Evolutionary conservation across 2,113 vertebrate species (phyloP).

Genomic region (Semicossyphus pulcher): DNA sequence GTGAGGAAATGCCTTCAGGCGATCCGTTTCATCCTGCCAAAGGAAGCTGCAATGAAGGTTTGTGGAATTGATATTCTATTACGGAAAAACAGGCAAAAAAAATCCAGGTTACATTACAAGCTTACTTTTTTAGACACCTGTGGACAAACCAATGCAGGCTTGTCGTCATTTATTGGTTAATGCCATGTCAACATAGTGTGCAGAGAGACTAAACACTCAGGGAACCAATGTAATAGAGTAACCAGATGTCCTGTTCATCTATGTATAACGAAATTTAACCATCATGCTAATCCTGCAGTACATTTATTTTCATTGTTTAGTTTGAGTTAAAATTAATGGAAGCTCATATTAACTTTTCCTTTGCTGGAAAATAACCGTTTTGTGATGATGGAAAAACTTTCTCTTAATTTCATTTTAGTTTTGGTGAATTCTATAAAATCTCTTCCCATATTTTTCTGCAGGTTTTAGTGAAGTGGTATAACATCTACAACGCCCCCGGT

Average conservation of each 20-base stretch:
- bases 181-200: no score
- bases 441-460: constrained; percentile 9
- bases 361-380: background rate
- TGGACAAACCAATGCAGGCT: no score
- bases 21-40: constrained; percentile 92
- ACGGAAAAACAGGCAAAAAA: no score
- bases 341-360: background rate
- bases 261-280: no score
- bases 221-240: no score
- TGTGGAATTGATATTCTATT: background rate
- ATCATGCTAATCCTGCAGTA: no score
- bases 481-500: constrained; percentile 94
- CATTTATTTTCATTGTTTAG: no score
- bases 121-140: no score
- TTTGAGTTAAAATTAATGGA: background rate
- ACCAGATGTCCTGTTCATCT: no score
- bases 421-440: background rate
- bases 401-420: background rate
- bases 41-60: constrained; percentile 93
- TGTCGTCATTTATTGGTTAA: no score
- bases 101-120: no score
- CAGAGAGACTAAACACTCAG: no score
- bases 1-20: constrained; percentile 95
- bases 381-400: background rate
- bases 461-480: constrained; percentile 96